Base-by-base conservation (phyloP, 2,797 vertebrate species). In the Phataginus tetradactyla region DNA sequence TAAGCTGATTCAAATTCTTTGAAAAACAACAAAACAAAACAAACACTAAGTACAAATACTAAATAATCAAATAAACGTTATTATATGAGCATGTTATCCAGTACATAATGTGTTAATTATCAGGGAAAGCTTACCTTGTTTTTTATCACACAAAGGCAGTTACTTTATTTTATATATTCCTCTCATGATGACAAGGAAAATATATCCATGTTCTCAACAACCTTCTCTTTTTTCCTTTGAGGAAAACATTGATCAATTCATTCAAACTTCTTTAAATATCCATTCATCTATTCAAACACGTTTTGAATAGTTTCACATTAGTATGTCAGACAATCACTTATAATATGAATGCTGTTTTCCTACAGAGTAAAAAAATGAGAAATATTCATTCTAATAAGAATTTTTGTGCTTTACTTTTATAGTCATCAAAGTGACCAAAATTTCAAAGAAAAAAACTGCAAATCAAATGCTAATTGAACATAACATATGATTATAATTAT, bases 21-120 rank as follows among this genome's bases (percentile, higher is more conserved):
- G n/a, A 72, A 64, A 85, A 59, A 37, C 42, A 81, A 34, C 6
- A n/a, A 64, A 92, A 74, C 37, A 63, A 85, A 81, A 85, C 7
- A 59, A 77, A 12, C 15, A 57, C 17, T 63, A 90, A 77, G 17
- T 80, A 72, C 53, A 90, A 92, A 80, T 69, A 79, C 23, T 66
- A 93, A 92, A 91, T 84, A 92, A 94, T 79, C 21, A 87, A 95
- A 93, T 87, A 92, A 51, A 53, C 14, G 64, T 42, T 85, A 78
- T 86, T 93, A 14, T 8, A 59, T 66, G 94, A 93, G 77, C 25
- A 39, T 55, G 0, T 12, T 61, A 39, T 37, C 53, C 18, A 93
- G 49, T 34, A 34, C 51, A 85, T 90, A 95, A 78, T 81, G 55
- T 1, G 45, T 71, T 74, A 86, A 71, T 14, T 77, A 95, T 71